Percentiles rank a stretch among this genome's conserved stretches.
phyloP scores from a whole-genome alignment of 92 coral and sea anemone genomes.

The Palythoa grandiflora region DNA sequence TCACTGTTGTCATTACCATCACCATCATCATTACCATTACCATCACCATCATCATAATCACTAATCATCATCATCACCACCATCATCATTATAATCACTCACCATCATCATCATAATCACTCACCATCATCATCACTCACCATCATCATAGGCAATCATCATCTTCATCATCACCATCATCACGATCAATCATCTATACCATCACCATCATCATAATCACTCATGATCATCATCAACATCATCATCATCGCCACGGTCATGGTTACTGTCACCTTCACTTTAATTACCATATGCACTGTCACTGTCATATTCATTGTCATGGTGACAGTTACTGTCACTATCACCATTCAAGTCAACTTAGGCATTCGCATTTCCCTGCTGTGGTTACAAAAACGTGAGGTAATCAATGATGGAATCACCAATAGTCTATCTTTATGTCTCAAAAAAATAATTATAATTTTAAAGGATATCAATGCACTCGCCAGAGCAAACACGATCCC shows the following conservation, averaged over 20 bases:
- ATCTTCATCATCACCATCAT: neutral
- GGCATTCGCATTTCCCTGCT: too few species aligned
- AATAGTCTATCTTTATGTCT: neutral
- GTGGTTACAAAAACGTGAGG: too few species aligned
- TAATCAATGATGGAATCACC: neutral
- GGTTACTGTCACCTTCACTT: neutral
- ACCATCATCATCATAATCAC: neutral
- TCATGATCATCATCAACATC: neutral
- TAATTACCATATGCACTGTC: neutral
- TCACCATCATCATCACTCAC: neutral
- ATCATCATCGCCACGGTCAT: neutral
- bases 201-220: neutral
- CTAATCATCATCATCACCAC: neutral
- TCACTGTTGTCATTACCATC: neutral
- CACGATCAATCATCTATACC: too few species aligned
- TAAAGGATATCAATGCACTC: slow-evolving; percentile 98
- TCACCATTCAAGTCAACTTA: too few species aligned
- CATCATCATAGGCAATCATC: neutral
- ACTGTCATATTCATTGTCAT: too few species aligned
- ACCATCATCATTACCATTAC: neutral
- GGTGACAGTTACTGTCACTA: too few species aligned
- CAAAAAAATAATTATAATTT: neutral
- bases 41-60: neutral
- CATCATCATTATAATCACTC: neutral
- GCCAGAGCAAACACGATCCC: slow-evolving; percentile 93